Evolutionary conservation across 2,113 vertebrate species (phyloP).

Genomic region (Cavia aperea): DNA sequence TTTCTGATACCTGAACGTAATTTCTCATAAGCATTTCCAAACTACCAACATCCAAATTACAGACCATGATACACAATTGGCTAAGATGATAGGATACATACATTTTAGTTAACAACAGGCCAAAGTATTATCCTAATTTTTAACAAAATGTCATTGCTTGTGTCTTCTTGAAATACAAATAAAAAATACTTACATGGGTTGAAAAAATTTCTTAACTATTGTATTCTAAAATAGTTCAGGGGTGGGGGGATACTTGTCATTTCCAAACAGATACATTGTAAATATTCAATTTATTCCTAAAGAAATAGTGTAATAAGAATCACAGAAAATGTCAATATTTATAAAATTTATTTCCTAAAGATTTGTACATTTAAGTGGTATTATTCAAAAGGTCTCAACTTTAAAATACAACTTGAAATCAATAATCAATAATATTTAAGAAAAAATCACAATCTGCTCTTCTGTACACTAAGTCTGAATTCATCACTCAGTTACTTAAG

Average conservation of each 20-base stretch:
- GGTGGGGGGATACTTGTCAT: neutral
- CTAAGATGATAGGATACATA: conserved; percentile 50
- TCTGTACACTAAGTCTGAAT: conserved; percentile 47
- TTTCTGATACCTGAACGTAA: conserved; percentile 78
- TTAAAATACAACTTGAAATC: conserved; percentile 56
- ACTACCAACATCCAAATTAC: conserved; percentile 68
- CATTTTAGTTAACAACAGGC: conserved; percentile 68
- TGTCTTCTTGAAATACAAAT: conserved; percentile 51
- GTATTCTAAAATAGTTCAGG: conserved; percentile 36
- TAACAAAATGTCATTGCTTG: conserved; percentile 62
- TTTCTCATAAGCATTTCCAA: conserved; percentile 74
- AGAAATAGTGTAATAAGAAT: conserved; percentile 56
- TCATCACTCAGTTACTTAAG: conserved; percentile 35
- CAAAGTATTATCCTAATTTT: conserved; percentile 58
- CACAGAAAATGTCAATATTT: conserved; percentile 42
- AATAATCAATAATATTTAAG: conserved; percentile 45
- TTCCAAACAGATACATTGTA: conserved; percentile 53
- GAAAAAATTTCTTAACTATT: conserved; percentile 14
- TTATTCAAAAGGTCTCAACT: conserved; percentile 4
- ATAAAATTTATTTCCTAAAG: conserved; percentile 49
- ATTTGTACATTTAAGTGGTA: conserved; percentile 33
- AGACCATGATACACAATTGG: conserved; percentile 69
- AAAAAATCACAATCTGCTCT: conserved; percentile 51
- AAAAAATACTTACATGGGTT: neutral
- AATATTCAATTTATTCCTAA: conserved; percentile 67